A percentile compares a stretch with the other conserved stretches of the same genome.
These are phyloP conservation scores for Epizoanthus ramosus DNA, from an alignment of 92 coral and sea anemone species.

Conservation along the genomic window DNA sequence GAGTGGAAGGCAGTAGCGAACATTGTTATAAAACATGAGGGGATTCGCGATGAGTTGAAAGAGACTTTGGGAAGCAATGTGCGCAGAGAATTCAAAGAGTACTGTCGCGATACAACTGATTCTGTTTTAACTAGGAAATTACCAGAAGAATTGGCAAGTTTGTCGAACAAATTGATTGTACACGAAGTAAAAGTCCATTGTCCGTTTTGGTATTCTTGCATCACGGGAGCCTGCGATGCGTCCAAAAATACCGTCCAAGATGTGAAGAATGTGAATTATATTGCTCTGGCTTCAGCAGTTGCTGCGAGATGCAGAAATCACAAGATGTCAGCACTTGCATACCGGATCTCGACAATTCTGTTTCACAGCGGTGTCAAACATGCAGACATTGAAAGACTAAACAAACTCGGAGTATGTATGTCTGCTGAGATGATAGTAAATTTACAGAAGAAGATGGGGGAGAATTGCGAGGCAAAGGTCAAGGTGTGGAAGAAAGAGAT, in stretches of 20 bases:
- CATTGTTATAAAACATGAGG: slow-evolving; percentile 26
- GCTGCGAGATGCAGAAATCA: slow-evolving; percentile 61
- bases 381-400: slow-evolving; percentile 50
- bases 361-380: slow-evolving; percentile 62
- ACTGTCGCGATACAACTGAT: slow-evolving; percentile 46
- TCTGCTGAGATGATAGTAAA: slow-evolving; percentile 42
- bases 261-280: slow-evolving; percentile 48
- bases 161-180: slow-evolving; percentile 52
- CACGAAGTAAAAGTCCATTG: slow-evolving; percentile 54
- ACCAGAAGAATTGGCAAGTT: slow-evolving; percentile 59
- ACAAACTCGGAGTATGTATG: slow-evolving; percentile 62
- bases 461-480: slow-evolving; percentile 57
- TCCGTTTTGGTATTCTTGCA: slow-evolving; percentile 52
- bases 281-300: slow-evolving; percentile 59
- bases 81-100: slow-evolving; percentile 45
- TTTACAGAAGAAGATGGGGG: slow-evolving; percentile 59
- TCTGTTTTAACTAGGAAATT: slow-evolving; percentile 42
- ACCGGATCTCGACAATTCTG: slow-evolving; percentile 49
- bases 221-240: slow-evolving; percentile 53
- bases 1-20: slow-evolving; percentile 59
- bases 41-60: slow-evolving; percentile 42
- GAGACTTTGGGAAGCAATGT: slow-evolving; percentile 48
- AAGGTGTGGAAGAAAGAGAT: slow-evolving; percentile 55
- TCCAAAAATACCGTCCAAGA: slow-evolving; percentile 14
- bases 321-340: slow-evolving; percentile 60